A percentile compares a stretch with the other conserved stretches of the same genome.
Conservation (phyloP, 1,140 invertebrate genomes). For the Mya arenaria region DNA sequence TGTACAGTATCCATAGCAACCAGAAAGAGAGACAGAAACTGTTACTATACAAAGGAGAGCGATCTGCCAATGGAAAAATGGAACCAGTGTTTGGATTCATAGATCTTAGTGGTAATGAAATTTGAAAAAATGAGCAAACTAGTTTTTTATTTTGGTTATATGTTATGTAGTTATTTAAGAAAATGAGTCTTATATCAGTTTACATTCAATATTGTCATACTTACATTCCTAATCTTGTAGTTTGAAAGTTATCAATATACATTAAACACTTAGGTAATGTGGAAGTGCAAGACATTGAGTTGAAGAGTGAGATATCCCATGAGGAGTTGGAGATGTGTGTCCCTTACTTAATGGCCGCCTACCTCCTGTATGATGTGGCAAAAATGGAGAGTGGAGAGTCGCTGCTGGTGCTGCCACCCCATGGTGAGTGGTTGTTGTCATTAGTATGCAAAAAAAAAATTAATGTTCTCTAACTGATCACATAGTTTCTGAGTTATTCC, state of each 20-base stretch:
- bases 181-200: no score
- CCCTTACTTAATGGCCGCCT: constrained; percentile 19
- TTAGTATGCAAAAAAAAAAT: no score
- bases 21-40: not conserved
- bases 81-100: constrained; percentile 12
- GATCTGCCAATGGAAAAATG: not conserved
- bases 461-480: no score
- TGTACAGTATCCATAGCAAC: constrained; percentile 16
- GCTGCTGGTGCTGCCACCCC: constrained; percentile 26
- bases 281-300: not conserved
- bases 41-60: constrained; percentile 23
- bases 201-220: no score
- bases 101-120: not conserved
- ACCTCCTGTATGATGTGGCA: constrained; percentile 23
- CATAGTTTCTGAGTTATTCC: no score
- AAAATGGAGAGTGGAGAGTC: not conserved
- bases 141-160: no score
- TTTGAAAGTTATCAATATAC: not conserved
- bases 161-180: no score
- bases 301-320: not conserved
- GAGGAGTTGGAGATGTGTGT: constrained; percentile 11
- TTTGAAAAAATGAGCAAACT: no score
- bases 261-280: not conserved
- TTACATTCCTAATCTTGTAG: not conserved
- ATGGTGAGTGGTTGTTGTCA: no score